These are phyloP conservation scores for Octodonta nipae DNA, from an alignment of 2,888 invertebrate genomes.

Conservation along the genomic window DNA sequence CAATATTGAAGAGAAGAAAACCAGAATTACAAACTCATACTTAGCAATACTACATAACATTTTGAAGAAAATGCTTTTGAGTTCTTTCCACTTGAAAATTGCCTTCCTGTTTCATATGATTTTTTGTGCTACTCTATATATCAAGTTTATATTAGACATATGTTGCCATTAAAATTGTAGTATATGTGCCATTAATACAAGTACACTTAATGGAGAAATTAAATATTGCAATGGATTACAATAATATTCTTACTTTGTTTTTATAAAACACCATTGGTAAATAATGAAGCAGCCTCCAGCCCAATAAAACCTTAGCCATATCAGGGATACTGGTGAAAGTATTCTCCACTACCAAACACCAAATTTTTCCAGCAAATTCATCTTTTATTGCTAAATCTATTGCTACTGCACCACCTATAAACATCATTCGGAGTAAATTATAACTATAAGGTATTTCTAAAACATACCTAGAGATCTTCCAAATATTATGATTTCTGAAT, in stretches of 20 bases:
- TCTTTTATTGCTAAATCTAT: slow-evolving; percentile 70
- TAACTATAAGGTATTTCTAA: neutral
- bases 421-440: neutral
- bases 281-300: slow-evolving; percentile 56
- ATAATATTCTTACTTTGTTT: slow-evolving; percentile 57
- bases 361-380: slow-evolving; percentile 64
- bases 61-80: too few species aligned
- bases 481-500: slow-evolving; percentile 72
- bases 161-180: too few species aligned
- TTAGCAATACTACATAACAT: too few species aligned
- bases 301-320: slow-evolving; percentile 74
- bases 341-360: slow-evolving; percentile 84
- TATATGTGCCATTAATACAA: too few species aligned
- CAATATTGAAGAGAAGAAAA: too few species aligned
- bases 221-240: too few species aligned
- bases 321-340: slow-evolving; percentile 91
- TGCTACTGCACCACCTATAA: slow-evolving; percentile 77
- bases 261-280: slow-evolving; percentile 77
- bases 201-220: too few species aligned
- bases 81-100: too few species aligned
- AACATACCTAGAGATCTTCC: slow-evolving; percentile 65
- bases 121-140: too few species aligned
- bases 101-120: too few species aligned
- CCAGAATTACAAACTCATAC: too few species aligned
- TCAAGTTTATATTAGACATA: too few species aligned